A percentile compares a stretch with the other conserved stretches of the same genome.
Conservation (phyloP, 1,140 invertebrate species). For the Trissolcus basalis region DNA sequence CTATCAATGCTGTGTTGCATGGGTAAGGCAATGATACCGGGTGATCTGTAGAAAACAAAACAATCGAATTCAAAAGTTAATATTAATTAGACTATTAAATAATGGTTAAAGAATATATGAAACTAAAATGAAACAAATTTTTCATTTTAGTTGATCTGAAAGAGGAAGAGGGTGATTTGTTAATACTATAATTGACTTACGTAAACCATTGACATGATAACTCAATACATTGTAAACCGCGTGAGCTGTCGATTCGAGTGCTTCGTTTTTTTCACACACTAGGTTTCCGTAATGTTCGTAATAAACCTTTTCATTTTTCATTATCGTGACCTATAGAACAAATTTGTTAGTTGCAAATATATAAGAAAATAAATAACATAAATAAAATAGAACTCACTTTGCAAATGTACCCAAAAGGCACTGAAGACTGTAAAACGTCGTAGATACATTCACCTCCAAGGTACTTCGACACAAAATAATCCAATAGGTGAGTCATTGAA, state of each 20-base stretch:
- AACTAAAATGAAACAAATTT: too few relatives aligned
- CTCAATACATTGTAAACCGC: slow-evolving; percentile 10
- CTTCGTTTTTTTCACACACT: slow-evolving; percentile 22
- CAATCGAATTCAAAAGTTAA: too few relatives aligned
- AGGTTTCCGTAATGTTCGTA: slow-evolving; percentile 24
- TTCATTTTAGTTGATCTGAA: too few relatives aligned
- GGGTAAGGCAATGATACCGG: too few relatives aligned
- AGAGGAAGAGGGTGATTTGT: too few relatives aligned
- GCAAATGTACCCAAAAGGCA: slow-evolving; percentile 59
- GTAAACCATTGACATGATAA: neutral
- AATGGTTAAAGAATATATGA: too few relatives aligned
- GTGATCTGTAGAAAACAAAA: too few relatives aligned
- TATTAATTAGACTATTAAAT: too few relatives aligned
- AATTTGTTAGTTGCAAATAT: too few relatives aligned
- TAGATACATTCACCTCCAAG: slow-evolving; percentile 62
- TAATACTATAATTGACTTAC: too few relatives aligned
- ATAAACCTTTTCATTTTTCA: slow-evolving; percentile 11
- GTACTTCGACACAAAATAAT: slow-evolving; percentile 58
- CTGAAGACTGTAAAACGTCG: slow-evolving; percentile 47
- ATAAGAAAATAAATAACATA: neutral
- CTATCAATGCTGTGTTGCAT: too few relatives aligned
- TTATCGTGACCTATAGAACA: slow-evolving; percentile 4
- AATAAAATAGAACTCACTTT: slow-evolving; percentile 53
- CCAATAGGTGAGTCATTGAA: slow-evolving; percentile 33
- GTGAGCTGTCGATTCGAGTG: slow-evolving; percentile 19